Evolutionary conservation across 1,140 invertebrate genomes (phyloP).

Genomic region (Drosophila chauvacae): DNA sequence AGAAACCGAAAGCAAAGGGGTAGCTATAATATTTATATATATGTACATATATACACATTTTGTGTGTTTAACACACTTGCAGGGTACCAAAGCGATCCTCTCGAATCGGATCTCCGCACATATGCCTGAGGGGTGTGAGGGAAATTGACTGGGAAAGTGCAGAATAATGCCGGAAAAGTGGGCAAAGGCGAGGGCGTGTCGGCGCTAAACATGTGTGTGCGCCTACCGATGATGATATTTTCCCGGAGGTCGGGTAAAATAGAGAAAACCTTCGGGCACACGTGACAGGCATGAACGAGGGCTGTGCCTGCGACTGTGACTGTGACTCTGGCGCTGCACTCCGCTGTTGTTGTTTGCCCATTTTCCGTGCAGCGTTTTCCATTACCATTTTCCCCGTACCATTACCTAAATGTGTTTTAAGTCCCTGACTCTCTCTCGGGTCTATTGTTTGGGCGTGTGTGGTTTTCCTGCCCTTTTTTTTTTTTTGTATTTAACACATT

Average conservation of each 20-base stretch:
- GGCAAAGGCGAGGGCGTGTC: slow-evolving; percentile 59
- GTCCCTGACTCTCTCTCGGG: slow-evolving; percentile 9
- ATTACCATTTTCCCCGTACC: slow-evolving; percentile 23
- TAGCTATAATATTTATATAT: background rate
- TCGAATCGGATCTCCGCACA: slow-evolving; percentile 1
- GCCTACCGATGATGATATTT: slow-evolving; percentile 48
- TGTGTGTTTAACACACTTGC: slow-evolving; percentile 46
- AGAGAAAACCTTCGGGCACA: slow-evolving; percentile 66
- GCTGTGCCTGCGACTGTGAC: too few relatives aligned
- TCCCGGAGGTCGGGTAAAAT: slow-evolving; percentile 44
- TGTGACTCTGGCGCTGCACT: slow-evolving; percentile 39
- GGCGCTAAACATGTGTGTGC: slow-evolving; percentile 82
- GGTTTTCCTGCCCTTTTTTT: slow-evolving; percentile 77
- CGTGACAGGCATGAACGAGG: slow-evolving; percentile 54
- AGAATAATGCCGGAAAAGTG: slow-evolving; percentile 19
- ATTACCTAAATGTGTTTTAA: slow-evolving; percentile 40
- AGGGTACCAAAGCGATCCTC: slow-evolving; percentile 31
- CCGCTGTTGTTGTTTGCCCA: slow-evolving; percentile 33
- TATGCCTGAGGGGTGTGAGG: slow-evolving; percentile 16
- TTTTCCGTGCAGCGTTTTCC: slow-evolving; percentile 42
- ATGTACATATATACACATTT: background rate
- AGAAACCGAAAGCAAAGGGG: slow-evolving; percentile 23
- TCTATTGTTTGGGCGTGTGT: slow-evolving; percentile 42
- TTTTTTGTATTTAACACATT: slow-evolving; percentile 68
- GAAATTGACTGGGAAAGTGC: slow-evolving; percentile 20